A percentile compares a stretch with the other conserved stretches of the same genome.
These are phyloP conservation scores for Cotesia typhae DNA, from an alignment of 1,140 invertebrate species.

Conservation along the genomic window DNA sequence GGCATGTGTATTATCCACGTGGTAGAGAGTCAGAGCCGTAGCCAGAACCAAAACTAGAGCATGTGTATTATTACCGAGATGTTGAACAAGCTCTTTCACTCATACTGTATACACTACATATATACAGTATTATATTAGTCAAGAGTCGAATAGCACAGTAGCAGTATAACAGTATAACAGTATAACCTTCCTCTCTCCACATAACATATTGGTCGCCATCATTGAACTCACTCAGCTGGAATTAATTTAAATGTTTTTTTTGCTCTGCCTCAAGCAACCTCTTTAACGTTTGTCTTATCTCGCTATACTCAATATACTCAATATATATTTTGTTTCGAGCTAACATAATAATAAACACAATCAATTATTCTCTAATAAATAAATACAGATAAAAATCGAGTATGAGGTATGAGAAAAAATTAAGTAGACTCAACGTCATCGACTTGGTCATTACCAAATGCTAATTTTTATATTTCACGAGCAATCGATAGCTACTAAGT, in stretches of 20 bases:
- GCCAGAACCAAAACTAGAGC: neutral
- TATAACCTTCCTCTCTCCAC: constrained; percentile 39
- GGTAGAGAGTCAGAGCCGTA: neutral
- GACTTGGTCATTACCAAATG: constrained; percentile 56
- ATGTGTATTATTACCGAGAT: constrained; percentile 2
- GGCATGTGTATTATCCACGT: constrained; percentile 36
- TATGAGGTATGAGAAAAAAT: too few relatives aligned
- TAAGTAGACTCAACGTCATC: neutral
- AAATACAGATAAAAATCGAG: too few relatives aligned
- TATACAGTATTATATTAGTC: constrained; percentile 11
- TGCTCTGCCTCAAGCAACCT: constrained; percentile 47
- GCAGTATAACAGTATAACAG: neutral
- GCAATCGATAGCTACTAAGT: constrained; percentile 50
- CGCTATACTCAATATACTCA: constrained; percentile 41
- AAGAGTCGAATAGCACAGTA: too few relatives aligned
- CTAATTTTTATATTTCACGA: constrained; percentile 48
- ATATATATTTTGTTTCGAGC: neutral
- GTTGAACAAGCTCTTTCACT: too few relatives aligned
- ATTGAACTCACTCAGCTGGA: constrained; percentile 56
- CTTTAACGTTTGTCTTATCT: constrained; percentile 52
- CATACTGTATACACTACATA: neutral
- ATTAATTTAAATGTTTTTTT: constrained; percentile 65
- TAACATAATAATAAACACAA: too few relatives aligned
- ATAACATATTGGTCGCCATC: constrained; percentile 61
- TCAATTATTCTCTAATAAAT: too few relatives aligned